phyloP scores from a whole-genome alignment of 2,888 invertebrate genomes.

The Netelia melanura region DNA sequence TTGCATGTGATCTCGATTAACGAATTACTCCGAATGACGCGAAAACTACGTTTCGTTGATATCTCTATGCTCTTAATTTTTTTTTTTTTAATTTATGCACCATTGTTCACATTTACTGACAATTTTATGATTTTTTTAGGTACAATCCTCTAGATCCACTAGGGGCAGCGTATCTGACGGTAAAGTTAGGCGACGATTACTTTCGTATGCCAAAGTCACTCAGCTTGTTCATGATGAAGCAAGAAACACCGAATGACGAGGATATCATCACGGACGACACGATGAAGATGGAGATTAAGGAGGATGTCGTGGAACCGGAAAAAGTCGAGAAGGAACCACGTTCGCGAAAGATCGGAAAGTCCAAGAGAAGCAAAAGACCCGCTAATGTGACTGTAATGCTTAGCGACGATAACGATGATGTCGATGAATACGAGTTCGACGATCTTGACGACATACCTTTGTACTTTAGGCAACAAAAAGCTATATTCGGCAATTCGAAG shows the following conservation, averaged over 20 bases:
- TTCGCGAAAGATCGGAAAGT: background rate
- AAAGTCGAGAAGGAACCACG: background rate
- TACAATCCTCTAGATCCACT: slow-evolving; percentile 79
- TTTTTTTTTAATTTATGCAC: background rate
- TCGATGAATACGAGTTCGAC: slow-evolving; percentile 72
- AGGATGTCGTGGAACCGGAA: slow-evolving; percentile 32
- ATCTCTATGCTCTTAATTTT: background rate
- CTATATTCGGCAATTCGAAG: slow-evolving; percentile 57
- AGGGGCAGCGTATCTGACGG: slow-evolving; percentile 79
- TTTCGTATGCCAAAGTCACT: slow-evolving; percentile 80
- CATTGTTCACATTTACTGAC: slow-evolving; percentile 71
- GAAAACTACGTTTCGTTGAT: slow-evolving; percentile 1
- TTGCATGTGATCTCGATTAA: slow-evolving; percentile 60
- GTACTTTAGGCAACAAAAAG: slow-evolving; percentile 71
- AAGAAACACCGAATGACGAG: slow-evolving; percentile 68
- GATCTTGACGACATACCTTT: slow-evolving; percentile 77
- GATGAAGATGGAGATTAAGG: slow-evolving; percentile 31
- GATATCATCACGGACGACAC: slow-evolving; percentile 42
- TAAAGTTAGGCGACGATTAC: slow-evolving; percentile 80
- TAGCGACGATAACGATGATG: slow-evolving; percentile 27
- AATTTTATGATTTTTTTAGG: slow-evolving; percentile 77
- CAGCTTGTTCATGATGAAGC: slow-evolving; percentile 80
- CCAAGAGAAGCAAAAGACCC: background rate
- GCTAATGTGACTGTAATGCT: slow-evolving; percentile 6
- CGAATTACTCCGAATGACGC: slow-evolving; percentile 7